Base-by-base conservation (phyloP, 2,888 invertebrate species). In the Hypselothyrea guttata region DNA sequence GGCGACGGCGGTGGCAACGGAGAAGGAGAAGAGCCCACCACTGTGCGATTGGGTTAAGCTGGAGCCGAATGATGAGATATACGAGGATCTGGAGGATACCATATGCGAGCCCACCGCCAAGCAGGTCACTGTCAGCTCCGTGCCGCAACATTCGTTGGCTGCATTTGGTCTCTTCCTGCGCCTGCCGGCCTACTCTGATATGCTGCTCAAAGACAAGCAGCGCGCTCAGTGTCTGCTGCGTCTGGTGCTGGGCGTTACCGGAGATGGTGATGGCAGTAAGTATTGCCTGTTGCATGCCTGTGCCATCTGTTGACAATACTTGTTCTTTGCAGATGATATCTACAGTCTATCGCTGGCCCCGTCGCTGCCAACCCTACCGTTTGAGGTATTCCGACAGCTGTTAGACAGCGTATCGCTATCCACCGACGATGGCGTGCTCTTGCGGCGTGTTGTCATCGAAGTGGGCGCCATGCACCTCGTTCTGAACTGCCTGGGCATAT, bases 151-250 rank as follows among this genome's bases (percentile, higher is more conserved):
- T 91, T 97, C 97, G 40, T 92, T 98, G 68, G 94, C 96, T 1
- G 97, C 97, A 9, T 96, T 98, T 87, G 96, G 96, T 0, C 91
- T 98, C 58, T 96, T 98, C 88, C 91, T 98, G 15, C 93, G 97
- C 74, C 91, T 98, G 77, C 97, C 97, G 0, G 95, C 97, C 1
- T 98, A 97, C 88, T 97, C 97, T 0, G 97, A 96, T 88, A 95
- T 97, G 37, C 90, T 98, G 65, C 91, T 98, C 18, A 93, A 93
- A 72, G 96, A 96, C 88, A 94, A 95, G 78, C 93, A 95, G 71
- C 93, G 95, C 65, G 98, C 98, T 0, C 94, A 96, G 83, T 96
- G 96, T 87, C 92, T 98, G 63, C 91, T 98, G 67, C 91, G 97
- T 4, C 91, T 98, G 45, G 95, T 97, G 30, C 92, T 98, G 13